These are phyloP conservation scores for Bombus affinis DNA, from an alignment of 1,140 invertebrate species.

Conservation along the genomic window DNA sequence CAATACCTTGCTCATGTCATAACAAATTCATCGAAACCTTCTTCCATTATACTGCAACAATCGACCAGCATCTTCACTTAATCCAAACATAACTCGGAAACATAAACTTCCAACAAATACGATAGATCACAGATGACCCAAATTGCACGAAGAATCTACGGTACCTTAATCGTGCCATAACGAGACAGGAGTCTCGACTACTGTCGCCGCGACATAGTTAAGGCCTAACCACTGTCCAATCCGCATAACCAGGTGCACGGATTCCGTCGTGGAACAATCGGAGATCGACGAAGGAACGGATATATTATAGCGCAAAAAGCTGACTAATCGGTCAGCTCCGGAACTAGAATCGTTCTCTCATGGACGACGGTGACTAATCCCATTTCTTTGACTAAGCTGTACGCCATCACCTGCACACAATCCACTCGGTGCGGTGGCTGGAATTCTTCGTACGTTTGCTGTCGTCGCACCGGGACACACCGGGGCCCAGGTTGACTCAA, in stretches of 20 bases:
- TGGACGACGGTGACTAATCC: constrained; percentile 61
- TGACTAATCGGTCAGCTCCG: constrained; percentile 59
- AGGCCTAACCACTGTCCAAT: constrained; percentile 38
- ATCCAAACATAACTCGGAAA: background rate
- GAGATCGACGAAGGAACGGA: background rate
- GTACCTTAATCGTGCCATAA: constrained; percentile 68
- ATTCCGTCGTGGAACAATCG: constrained; percentile 14
- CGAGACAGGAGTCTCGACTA: constrained; percentile 36
- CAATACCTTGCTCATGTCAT: background rate
- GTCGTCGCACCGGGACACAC: constrained; percentile 40
- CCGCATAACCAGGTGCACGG: constrained; percentile 35
- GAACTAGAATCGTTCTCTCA: constrained; percentile 45
- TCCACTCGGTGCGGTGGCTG: constrained; percentile 32
- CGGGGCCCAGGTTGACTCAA: constrained; percentile 47
- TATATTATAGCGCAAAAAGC: constrained; percentile 26
- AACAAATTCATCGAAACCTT: background rate
- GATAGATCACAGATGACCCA: background rate
- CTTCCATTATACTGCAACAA: background rate
- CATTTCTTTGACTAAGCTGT: constrained; percentile 41
- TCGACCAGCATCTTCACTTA: background rate
- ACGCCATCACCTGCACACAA: constrained; percentile 60
- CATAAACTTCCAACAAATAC: background rate
- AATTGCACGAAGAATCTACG: background rate
- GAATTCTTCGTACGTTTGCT: constrained; percentile 68
- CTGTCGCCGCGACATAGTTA: constrained; percentile 36